Evolutionary conservation across 1,140 invertebrate genomes (phyloP).

Genomic region (Euura saliciscinereae): DNA sequence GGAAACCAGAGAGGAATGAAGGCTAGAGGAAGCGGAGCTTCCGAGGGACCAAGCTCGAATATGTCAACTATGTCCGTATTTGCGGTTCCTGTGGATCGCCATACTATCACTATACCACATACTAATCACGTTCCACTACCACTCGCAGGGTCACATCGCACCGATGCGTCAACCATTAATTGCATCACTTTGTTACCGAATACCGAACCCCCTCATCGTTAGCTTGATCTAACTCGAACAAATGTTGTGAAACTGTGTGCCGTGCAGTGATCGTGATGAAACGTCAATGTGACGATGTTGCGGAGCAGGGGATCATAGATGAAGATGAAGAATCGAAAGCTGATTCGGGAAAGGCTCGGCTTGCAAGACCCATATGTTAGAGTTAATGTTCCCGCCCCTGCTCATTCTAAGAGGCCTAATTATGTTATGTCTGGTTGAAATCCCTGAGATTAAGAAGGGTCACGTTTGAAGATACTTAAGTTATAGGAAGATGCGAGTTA

Average conservation of each 20-base stretch:
- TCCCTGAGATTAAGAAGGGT: constrained; percentile 34
- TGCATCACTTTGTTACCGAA: constrained; percentile 40
- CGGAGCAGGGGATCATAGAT: too few species aligned
- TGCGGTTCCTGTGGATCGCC: constrained; percentile 26
- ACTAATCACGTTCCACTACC: constrained; percentile 26
- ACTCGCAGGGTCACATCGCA: constrained; percentile 16
- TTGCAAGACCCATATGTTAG: constrained; percentile 10
- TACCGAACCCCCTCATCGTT: constrained; percentile 27
- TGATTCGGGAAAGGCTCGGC: neutral
- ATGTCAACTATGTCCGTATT: constrained; percentile 30
- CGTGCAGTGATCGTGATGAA: neutral
- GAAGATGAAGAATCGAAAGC: neutral
- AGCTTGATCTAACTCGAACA: neutral
- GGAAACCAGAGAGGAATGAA: neutral
- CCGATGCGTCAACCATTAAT: constrained; percentile 28
- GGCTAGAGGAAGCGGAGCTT: neutral
- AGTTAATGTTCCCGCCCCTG: constrained; percentile 4
- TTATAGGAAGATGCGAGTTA: neutral
- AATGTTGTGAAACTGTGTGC: neutral
- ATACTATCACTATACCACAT: constrained; percentile 21
- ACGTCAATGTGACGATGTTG: neutral
- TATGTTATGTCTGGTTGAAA: constrained; percentile 28
- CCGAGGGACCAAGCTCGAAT: neutral
- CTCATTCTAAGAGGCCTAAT: constrained; percentile 29
- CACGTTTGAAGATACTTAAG: constrained; percentile 27